Conservation (phyloP, 2,113 vertebrate species). For the Hymenochirus boettgeri region DNA sequence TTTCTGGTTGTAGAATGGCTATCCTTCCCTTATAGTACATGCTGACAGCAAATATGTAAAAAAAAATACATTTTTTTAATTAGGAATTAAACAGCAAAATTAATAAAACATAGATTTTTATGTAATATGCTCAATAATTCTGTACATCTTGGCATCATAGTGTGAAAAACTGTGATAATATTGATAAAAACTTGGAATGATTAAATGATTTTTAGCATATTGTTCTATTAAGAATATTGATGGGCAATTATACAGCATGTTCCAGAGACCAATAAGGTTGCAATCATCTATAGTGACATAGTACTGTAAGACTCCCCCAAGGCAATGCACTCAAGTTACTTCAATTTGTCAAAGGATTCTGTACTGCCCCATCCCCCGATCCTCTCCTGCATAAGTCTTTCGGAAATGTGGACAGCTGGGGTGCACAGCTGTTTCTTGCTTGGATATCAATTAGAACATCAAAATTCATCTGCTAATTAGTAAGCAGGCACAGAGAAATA, state of each 20-base stretch:
- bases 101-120: too few species aligned
- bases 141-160: background rate
- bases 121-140: too few species aligned
- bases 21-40: too few species aligned
- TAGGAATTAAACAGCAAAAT: too few species aligned
- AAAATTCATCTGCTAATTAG: conserved; percentile 62
- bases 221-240: conserved; percentile 38
- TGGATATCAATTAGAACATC: conserved; percentile 58
- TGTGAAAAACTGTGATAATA: background rate
- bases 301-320: conserved; percentile 41
- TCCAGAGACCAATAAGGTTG: conserved; percentile 43
- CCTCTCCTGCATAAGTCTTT: conserved; percentile 41
- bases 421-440: conserved; percentile 55
- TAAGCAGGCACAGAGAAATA: conserved; percentile 40
- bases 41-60: too few species aligned
- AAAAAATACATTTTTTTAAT: too few species aligned
- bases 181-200: background rate
- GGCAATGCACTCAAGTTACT: conserved; percentile 53
- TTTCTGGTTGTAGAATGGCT: conserved; percentile 29
- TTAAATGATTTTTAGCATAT: conserved; percentile 29
- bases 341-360: conserved; percentile 53
- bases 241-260: conserved; percentile 46
- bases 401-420: conserved; percentile 54
- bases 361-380: conserved; percentile 22
- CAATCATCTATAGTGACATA: conserved; percentile 49